Percentiles rank a stretch among this genome's conserved stretches.
Evolutionary conservation across 2,113 vertebrate genomes (phyloP).

Genomic region (Scopus umbretta): DNA sequence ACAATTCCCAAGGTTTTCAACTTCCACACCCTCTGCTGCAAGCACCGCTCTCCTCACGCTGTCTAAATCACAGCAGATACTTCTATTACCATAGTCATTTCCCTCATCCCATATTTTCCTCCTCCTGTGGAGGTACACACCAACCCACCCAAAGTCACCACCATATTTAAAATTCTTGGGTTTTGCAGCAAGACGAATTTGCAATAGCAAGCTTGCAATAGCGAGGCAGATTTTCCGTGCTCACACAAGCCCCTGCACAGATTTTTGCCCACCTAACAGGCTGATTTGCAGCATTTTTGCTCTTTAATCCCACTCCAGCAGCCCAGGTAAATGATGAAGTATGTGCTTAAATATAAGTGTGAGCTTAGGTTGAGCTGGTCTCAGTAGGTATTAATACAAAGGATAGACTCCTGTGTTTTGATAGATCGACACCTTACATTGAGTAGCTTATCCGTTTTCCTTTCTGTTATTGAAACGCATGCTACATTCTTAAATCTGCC

Average conservation of each 20-base stretch:
- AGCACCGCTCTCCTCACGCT: accelerated
- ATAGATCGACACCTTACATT: background rate
- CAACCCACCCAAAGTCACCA: background rate
- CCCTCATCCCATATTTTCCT: background rate
- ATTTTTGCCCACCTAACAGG: background rate
- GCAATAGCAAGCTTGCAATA: background rate
- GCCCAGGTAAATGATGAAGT: background rate
- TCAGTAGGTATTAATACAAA: background rate
- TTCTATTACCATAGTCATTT: background rate
- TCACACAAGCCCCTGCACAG: background rate
- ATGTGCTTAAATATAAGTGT: background rate
- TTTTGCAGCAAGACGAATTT: background rate
- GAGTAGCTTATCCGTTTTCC: background rate
- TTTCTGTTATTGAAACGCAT: background rate
- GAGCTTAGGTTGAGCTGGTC: background rate
- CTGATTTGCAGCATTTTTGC: background rate
- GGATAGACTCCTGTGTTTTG: background rate
- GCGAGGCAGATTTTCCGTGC: background rate
- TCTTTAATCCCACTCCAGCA: background rate
- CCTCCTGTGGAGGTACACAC: background rate
- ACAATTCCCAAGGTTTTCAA: accelerated
- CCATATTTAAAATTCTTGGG: accelerated
- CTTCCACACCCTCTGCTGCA: background rate
- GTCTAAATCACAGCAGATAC: background rate
- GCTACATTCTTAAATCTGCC: background rate